phyloP scores from a whole-genome alignment of 2,888 invertebrate species.

The Melangyna quadrimaculata region DNA sequence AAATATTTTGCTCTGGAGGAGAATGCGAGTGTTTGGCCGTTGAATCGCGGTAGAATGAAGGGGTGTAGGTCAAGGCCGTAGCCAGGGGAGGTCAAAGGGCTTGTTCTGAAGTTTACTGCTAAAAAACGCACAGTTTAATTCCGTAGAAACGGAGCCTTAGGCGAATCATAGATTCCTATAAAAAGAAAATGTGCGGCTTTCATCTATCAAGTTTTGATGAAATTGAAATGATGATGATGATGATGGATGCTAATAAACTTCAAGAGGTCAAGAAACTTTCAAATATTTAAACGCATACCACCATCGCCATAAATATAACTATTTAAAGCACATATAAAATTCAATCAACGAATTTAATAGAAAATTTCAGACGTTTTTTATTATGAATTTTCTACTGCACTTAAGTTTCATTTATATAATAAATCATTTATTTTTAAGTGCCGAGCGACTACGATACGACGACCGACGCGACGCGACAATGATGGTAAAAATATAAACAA shows the following conservation, averaged over 20 bases:
- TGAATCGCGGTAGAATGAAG: no score
- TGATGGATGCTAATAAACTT: not conserved
- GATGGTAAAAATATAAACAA: no score
- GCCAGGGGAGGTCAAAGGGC: no score
- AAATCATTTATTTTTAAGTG: not conserved
- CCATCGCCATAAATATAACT: not conserved
- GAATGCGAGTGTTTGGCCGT: no score
- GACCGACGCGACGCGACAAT: no score
- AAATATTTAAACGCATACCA: not conserved
- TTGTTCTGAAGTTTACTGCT: no score
- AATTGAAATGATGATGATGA: not conserved
- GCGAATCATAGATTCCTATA: not conserved
- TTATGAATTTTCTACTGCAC: not conserved
- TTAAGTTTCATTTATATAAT: not conserved
- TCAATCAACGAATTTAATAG: not conserved
- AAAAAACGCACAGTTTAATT: no score
- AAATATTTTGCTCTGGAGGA: no score
- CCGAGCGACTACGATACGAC: not conserved
- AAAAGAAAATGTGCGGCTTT: not conserved
- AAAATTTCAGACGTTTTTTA: not conserved
- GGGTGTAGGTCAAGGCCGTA: no score
- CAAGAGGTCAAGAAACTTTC: not conserved
- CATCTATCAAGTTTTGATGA: not conserved
- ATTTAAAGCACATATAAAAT: not conserved
- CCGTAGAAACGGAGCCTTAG: no score